Evolutionary conservation across 2,888 invertebrate genomes (phyloP).

Genomic region (Adineta ricciae): DNA sequence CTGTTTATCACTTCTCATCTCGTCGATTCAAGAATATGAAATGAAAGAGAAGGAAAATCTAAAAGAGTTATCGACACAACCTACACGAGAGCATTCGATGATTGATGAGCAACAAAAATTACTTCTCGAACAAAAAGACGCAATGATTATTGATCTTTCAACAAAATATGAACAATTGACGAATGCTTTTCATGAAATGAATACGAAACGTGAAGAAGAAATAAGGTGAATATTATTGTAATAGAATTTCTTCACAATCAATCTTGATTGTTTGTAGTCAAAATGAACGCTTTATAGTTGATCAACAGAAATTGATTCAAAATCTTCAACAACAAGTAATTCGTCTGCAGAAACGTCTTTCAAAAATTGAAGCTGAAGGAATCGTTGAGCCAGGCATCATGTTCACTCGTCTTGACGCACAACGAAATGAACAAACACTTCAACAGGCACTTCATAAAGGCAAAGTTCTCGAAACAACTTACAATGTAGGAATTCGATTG

Average conservation of each 20-base stretch:
- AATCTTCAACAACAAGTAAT: not conserved
- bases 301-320: not conserved
- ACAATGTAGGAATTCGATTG: not conserved
- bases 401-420: constrained; percentile 48
- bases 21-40: not conserved
- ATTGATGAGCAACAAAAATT: not conserved
- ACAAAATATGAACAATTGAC: not conserved
- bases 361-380: not conserved
- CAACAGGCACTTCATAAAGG: constrained; percentile 42
- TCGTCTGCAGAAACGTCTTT: not conserved
- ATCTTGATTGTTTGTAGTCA: not conserved
- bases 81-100: not conserved
- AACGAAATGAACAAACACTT: constrained; percentile 48
- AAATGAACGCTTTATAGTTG: not conserved
- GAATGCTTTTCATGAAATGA: not conserved
- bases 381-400: constrained; percentile 41
- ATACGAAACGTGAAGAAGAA: not conserved
- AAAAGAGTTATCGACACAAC: not conserved
- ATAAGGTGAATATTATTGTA: not conserved
- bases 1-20: not conserved
- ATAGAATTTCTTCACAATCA: not conserved
- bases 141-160: not conserved
- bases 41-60: not conserved
- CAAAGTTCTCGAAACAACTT: constrained; percentile 14
- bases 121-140: not conserved